phyloP scores from a whole-genome alignment of 2,888 invertebrate species.

The Flabesymbios commensalis region DNA sequence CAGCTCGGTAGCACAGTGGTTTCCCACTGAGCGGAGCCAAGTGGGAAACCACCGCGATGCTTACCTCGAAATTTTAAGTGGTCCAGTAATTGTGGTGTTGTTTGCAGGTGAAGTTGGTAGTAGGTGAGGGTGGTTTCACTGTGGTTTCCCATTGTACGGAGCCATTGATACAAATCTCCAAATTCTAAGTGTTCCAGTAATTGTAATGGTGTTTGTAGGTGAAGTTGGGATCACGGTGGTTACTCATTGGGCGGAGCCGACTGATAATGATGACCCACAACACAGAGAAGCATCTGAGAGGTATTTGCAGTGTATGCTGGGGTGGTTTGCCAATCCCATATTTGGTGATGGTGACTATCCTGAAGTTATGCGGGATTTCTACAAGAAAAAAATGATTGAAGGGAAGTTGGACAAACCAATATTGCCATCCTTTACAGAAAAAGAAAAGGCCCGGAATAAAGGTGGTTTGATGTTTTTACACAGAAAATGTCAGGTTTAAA shows the following conservation, averaged over 20 bases:
- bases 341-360: constrained; percentile 45
- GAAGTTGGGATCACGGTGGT: constrained; percentile 30
- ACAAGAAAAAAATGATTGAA: constrained; percentile 4
- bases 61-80: too few relatives aligned
- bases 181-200: too few relatives aligned
- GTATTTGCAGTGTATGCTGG: constrained; percentile 36
- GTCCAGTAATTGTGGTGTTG: too few relatives aligned
- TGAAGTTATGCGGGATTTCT: constrained; percentile 17
- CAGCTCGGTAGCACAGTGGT: too few relatives aligned
- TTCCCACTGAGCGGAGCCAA: too few relatives aligned
- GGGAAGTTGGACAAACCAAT: constrained; percentile 34
- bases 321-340: constrained; percentile 54
- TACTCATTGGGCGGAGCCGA: constrained; percentile 33
- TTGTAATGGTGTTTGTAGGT: too few relatives aligned
- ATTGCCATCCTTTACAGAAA: constrained; percentile 51
- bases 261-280: constrained; percentile 14
- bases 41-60: too few relatives aligned
- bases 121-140: too few relatives aligned
- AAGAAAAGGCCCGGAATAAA: constrained; percentile 42
- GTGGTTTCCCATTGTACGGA: too few relatives aligned
- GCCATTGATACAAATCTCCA: too few relatives aligned
- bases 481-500: too few relatives aligned
- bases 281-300: constrained; percentile 29
- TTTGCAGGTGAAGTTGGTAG: too few relatives aligned
- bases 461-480: constrained; percentile 36